Conservation (phyloP, 2,797 vertebrate genomes). For the Taeniopygia guttata region DNA sequence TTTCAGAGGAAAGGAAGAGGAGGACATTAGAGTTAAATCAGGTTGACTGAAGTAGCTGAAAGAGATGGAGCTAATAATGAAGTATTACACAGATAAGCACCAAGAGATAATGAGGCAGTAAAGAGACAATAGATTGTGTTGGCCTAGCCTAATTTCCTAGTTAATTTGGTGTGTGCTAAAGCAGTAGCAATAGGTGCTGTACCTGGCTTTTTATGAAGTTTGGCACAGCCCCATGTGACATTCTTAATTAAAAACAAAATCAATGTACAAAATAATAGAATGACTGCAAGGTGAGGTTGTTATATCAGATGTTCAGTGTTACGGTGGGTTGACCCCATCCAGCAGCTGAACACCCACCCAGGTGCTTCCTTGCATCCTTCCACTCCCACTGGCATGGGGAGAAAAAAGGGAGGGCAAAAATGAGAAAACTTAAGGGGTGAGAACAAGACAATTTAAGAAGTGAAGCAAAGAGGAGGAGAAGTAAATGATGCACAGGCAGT, state of each 20-base stretch:
- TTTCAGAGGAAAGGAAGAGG: not conserved
- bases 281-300: not conserved
- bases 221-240: not conserved
- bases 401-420: not conserved
- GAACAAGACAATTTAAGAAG: not conserved
- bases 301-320: accelerated
- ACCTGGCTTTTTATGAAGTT: not conserved
- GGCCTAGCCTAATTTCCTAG: not conserved
- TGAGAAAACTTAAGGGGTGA: accelerated
- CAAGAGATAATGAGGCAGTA: not conserved
- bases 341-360: not conserved
- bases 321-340: not conserved
- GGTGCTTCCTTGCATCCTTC: not conserved
- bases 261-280: not conserved
- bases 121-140: not conserved
- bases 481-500: not conserved
- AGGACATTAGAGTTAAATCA: not conserved
- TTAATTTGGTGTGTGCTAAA: not conserved
- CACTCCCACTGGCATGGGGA: accelerated
- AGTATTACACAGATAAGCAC: not conserved
- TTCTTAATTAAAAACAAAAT: not conserved
- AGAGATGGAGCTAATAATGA: not conserved
- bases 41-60: not conserved
- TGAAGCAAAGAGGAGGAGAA: not conserved
- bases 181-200: not conserved